Conservation (phyloP, 2,888 invertebrate genomes). For the Rhabditoides inermis region DNA sequence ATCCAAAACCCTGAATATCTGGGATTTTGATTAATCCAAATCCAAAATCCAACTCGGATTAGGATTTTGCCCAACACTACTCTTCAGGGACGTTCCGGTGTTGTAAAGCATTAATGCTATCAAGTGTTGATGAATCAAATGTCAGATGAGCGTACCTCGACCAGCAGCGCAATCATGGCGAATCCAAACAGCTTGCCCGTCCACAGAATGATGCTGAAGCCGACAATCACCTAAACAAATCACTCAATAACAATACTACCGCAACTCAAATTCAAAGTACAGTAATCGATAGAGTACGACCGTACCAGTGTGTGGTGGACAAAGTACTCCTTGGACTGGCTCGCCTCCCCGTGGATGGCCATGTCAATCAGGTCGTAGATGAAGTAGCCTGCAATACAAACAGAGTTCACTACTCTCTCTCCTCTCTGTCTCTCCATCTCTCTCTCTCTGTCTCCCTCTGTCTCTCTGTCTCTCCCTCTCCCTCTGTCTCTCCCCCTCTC, state of each 20-base stretch:
- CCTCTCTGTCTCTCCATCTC: too few relatives aligned
- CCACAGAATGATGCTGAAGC: slow-evolving; percentile 27
- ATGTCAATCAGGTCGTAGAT: slow-evolving; percentile 34
- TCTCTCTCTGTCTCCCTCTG: too few relatives aligned
- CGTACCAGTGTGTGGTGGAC: slow-evolving; percentile 32
- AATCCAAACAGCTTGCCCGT: slow-evolving; percentile 29
- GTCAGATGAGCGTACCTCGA: slow-evolving; percentile 17
- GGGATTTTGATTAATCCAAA: too few relatives aligned
- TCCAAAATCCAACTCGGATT: too few relatives aligned
- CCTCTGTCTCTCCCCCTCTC: too few relatives aligned
- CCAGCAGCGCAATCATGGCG: slow-evolving; percentile 34
- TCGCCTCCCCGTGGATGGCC: slow-evolving; percentile 31
- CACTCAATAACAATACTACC: background rate
- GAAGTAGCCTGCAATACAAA: slow-evolving; percentile 21
- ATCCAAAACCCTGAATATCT: too few relatives aligned
- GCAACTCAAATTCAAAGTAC: background rate
- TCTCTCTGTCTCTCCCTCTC: too few relatives aligned
- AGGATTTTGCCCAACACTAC: too few relatives aligned
- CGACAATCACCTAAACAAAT: slow-evolving; percentile 21
- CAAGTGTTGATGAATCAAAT: too few relatives aligned
- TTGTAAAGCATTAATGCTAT: too few relatives aligned
- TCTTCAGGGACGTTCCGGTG: too few relatives aligned
- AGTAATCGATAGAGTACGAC: background rate
- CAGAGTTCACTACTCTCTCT: too few relatives aligned
- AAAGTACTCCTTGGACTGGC: slow-evolving; percentile 32